Evolutionary conservation across 2,797 vertebrate species (phyloP).

Genomic region (Periparus ater): DNA sequence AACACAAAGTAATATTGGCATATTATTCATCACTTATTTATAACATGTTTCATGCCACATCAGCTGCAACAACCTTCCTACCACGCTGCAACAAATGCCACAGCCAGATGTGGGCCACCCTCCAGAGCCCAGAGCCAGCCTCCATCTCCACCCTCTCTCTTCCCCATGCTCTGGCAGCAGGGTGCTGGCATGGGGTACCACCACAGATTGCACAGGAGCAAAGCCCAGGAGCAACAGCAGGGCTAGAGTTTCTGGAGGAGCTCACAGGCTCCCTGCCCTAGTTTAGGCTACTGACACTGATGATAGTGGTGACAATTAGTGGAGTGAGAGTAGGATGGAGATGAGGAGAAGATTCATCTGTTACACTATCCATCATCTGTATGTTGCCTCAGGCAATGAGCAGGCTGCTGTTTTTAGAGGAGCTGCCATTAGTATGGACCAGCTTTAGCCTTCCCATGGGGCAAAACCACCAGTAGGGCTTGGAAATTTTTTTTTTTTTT

Average conservation of each 20-base stretch:
- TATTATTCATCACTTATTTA: neutral
- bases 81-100: neutral
- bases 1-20: neutral
- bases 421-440: neutral
- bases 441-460: neutral
- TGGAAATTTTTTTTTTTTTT: neutral
- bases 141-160: conserved; percentile 4
- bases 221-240: conserved; percentile 34
- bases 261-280: neutral
- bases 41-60: neutral
- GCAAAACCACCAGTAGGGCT: neutral
- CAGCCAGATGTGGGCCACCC: neutral
- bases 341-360: conserved; percentile 68
- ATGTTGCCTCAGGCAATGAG: conserved; percentile 60
- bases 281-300: conserved; percentile 53
- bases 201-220: conserved; percentile 7
- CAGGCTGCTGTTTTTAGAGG: conserved; percentile 42
- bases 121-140: neutral
- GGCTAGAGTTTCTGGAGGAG: neutral
- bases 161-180: conserved; percentile 1
- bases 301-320: conserved; percentile 66
- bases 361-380: conserved; percentile 60
- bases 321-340: conserved; percentile 60
- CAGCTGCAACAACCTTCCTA: neutral
- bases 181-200: neutral